Evolutionary conservation across 2,888 invertebrate species (phyloP), one percentile per base, ranked within the genome.

Genomic region (Macrosoma leucophasiata): DNA sequence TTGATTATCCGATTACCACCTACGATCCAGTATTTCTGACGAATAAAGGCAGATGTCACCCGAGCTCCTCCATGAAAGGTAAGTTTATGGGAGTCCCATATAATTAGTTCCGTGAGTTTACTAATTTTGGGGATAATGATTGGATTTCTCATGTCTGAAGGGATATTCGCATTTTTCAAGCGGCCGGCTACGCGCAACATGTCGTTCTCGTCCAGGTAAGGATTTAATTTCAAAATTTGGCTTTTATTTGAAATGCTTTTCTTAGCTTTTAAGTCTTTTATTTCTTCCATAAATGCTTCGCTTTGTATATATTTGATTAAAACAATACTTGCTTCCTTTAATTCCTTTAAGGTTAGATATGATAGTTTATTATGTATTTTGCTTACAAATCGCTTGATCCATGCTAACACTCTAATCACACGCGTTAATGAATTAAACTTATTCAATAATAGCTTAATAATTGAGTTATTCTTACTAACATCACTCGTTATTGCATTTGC

Each of bases 51-150:
- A 12, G 40, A 9, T 4, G 44, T 47, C 2, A 41, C 23, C 1
- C 33, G 26, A 6, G 44, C 32, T 10, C 45, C 48, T 1, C 46
- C 46, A 19, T 50, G 50, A 13, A 42, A 40, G 3, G 45, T 46
- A 10, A 36, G 21, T 19, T 33, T 26, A 22, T 51, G 47, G 10
- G 46, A 36, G 19, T 50, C 11, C 8, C 39, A 22, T 7, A 50
- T 37, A 15, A 48, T 29, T 11, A 45, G 29, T 7, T 27, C 34
- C 6, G 47, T 36, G 2, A 46, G 9, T 1, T 30, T 36, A 31
- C 20, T 17, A 5, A 40, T 25, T n/a, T 27, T 18, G 3, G 42
- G 45, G 6, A 46, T 13, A 2, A 43, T 43, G 7, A 41, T 39
- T 1, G 33, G 26, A 17, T 33, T 13, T 29, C 37, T 31, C 24